Base-by-base conservation (phyloP, 2,797 vertebrate genomes). In the Sebastes vulpes region DNA sequence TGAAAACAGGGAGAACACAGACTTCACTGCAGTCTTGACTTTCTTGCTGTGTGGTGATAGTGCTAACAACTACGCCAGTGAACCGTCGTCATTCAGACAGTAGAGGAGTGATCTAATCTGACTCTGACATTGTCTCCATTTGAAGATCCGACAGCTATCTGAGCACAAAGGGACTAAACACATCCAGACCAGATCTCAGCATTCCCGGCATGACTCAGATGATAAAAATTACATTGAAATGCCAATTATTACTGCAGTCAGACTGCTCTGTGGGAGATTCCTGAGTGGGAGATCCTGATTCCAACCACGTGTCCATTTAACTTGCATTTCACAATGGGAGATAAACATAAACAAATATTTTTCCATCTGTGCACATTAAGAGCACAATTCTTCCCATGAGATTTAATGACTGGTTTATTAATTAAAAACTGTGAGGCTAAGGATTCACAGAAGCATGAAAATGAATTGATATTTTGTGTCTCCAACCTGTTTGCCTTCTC, bases 271-370 rank as follows among this genome's bases (percentile, higher is more conserved):
- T 9, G 2, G 42, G 31, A 31, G 26, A 5, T 1, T 65, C 50
- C 66, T 65, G 48, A 65, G 50, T 71, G 48, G 9, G 14, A 70
- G 50, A 14, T 59, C n/a, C 63, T 78, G 4, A 57, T 79, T 83
- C 48, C 53, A 65, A 74, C 48, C 18, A 28, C 38, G 52, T 35
- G 11, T 21, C 12, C 31, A 9, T 77, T 71, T 57, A 35, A 85
- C 2, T 26, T 70, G 23, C 9, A 56, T 76, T 73, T 81, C 59
- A 65, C 23, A 31, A 69, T 7, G 35, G 46, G 28, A 25, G 56
- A 53, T 31, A 52, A 57, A 83, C 18, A 85, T 64, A 46, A 81
- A 78, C 52, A 59, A 64, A 58, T 14, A 6, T 61, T 48, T 71
- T 50, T 58, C 12, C 18, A 46, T 64, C 38, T 38, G 54, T 56